Conservation (phyloP, 2,113 vertebrate genomes). For the Lepisosteus oculatus region DNA sequence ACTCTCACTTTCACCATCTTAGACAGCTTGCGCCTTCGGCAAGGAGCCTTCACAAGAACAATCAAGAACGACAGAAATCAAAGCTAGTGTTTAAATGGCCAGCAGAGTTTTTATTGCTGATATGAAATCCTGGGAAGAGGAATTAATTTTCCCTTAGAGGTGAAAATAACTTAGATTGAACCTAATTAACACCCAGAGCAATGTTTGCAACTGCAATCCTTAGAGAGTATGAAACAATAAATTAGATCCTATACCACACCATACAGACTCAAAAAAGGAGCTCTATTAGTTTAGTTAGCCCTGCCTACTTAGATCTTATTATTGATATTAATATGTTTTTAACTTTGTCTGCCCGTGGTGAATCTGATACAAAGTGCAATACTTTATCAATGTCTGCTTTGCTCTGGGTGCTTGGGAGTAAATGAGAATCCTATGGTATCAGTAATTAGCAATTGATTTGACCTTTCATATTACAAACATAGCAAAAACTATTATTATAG, state of each 20-base stretch:
- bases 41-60: too few relatives aligned
- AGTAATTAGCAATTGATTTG: neutral
- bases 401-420: neutral
- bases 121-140: constrained; percentile 1
- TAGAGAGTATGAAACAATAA: neutral
- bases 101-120: neutral
- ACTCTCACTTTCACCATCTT: too few relatives aligned
- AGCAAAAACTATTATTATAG: too few relatives aligned
- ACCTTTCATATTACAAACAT: too few relatives aligned
- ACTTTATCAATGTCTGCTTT: neutral
- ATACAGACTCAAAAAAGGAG: neutral
- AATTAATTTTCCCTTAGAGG: constrained; percentile 1
- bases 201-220: constrained; percentile 1
- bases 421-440: neutral
- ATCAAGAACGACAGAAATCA: too few relatives aligned
- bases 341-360: neutral
- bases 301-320: neutral
- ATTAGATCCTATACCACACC: neutral
- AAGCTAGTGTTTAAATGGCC: neutral
- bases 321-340: neutral
- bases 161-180: constrained; percentile 5
- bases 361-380: neutral
- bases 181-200: constrained; percentile 3
- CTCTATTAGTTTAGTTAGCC: neutral
- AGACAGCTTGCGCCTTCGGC: too few relatives aligned